Conservation (phyloP, 2,113 vertebrate genomes). For the Antechinus stuartii region DNA sequence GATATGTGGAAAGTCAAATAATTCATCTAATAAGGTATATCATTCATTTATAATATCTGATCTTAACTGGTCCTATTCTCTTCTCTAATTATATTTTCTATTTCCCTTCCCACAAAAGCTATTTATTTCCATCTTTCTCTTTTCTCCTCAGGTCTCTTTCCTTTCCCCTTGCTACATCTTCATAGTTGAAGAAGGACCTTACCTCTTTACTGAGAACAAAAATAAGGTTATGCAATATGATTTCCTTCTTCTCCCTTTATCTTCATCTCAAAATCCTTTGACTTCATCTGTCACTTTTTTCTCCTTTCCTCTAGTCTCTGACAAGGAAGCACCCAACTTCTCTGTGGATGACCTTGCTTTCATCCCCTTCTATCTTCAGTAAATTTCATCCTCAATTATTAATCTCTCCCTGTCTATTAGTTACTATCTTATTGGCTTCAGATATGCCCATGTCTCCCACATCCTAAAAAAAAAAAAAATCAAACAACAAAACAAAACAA, state of each 20-base stretch:
- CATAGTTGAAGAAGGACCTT: too few species aligned
- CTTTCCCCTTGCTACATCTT: background rate
- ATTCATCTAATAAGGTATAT: too few species aligned
- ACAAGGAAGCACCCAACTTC: background rate
- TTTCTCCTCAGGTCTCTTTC: background rate
- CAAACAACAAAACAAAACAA: background rate
- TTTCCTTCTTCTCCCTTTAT: background rate
- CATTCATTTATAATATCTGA: too few species aligned
- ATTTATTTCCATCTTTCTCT: background rate
- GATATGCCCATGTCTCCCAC: background rate
- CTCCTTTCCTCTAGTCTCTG: background rate
- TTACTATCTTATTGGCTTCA: background rate
- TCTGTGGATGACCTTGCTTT: background rate
- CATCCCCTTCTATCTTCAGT: background rate
- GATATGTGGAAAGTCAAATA: too few species aligned
- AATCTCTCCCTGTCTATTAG: background rate
- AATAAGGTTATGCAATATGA: background rate
- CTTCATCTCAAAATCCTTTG: background rate
- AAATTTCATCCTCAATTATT: background rate
- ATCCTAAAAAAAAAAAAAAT: background rate
- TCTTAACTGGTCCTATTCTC: too few species aligned
- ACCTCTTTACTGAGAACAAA: too few species aligned
- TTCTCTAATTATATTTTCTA: background rate
- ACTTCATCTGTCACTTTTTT: background rate
- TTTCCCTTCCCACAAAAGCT: background rate